A percentile compares a stretch with the other conserved stretches of the same genome.
phyloP scores from a whole-genome alignment of 1,140 invertebrate species.

The Bombus turneri region DNA sequence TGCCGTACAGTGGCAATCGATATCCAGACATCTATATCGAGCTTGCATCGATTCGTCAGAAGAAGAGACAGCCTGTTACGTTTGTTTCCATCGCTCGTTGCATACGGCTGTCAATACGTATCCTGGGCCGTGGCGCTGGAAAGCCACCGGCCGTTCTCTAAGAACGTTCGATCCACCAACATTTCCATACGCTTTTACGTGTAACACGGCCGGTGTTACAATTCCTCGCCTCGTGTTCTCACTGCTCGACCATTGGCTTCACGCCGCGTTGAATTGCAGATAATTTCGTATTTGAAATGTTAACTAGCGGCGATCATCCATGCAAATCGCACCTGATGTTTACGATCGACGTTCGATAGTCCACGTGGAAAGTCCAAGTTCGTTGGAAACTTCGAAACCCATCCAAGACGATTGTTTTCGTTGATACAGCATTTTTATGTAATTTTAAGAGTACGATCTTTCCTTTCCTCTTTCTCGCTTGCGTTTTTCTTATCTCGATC shows the following conservation, averaged over 20 bases:
- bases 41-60: slow-evolving; percentile 39
- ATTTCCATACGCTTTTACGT: slow-evolving; percentile 35
- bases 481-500: too few relatives aligned
- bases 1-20: slow-evolving; percentile 51
- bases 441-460: neutral
- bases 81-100: slow-evolving; percentile 31
- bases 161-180: slow-evolving; percentile 27
- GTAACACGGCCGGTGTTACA: neutral
- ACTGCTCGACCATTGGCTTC: neutral
- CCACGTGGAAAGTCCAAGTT: slow-evolving; percentile 2
- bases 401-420: neutral
- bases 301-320: neutral
- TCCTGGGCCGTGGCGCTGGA: neutral
- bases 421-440: too few relatives aligned
- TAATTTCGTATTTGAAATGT: slow-evolving; percentile 34
- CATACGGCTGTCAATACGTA: slow-evolving; percentile 35
- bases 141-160: neutral
- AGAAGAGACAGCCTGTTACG: slow-evolving; percentile 43
- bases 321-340: neutral
- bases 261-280: slow-evolving; percentile 22
- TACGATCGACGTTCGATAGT: neutral
- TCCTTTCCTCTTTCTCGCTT: neutral
- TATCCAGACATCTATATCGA: slow-evolving; percentile 65
- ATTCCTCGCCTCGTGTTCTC: neutral
- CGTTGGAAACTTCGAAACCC: neutral